Base-by-base conservation (phyloP, 2,113 vertebrate species). In the Mola mola region DNA sequence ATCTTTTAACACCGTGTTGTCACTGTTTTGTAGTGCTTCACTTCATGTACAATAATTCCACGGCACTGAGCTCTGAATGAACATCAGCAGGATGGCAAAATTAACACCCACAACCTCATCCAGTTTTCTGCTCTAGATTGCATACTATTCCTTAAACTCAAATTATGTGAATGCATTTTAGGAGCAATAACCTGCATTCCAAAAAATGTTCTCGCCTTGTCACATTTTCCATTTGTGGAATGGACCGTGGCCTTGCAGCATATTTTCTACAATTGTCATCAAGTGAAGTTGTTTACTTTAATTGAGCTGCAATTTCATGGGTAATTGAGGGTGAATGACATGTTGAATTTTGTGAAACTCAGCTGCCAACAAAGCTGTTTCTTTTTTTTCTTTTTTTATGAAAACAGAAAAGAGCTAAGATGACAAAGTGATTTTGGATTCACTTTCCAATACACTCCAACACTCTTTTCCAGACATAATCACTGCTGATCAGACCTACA, bases 201-300 rank as follows among this genome's bases (percentile, higher is more conserved):
- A n/a, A n/a, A n/a, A n/a, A n/a, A n/a, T n/a, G n/a, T n/a, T n/a
- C n/a, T n/a, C n/a, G n/a, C n/a, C n/a, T n/a, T n/a, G n/a, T n/a
- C n/a, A n/a, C n/a, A n/a, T n/a, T n/a, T n/a, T n/a, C n/a, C n/a
- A n/a, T n/a, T n/a, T n/a, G n/a, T n/a, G n/a, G n/a, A n/a, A n/a
- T n/a, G n/a, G n/a, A n/a, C n/a, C n/a, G n/a, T n/a, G n/a, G n/a
- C n/a, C n/a, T n/a, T n/a, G 59, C 59, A 49, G 41, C 48, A 34
- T n/a, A 19, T 62, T 49, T 31, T 65, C 47, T 49, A 1, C 36
- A 58, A 26, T n/a, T 2, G 8, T 71, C 68, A 55, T 62, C 44
- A 63, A 51, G 43, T 12, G 29, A 33, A 64, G 40, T 19, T 67
- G 63, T 81, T 81, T 82, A 78, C 64, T 71, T 72, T 55, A 80